Evolutionary conservation across 2,113 vertebrate species (phyloP), one percentile per base, ranked within the genome.

Genomic region (Prunella fulvescens): DNA sequence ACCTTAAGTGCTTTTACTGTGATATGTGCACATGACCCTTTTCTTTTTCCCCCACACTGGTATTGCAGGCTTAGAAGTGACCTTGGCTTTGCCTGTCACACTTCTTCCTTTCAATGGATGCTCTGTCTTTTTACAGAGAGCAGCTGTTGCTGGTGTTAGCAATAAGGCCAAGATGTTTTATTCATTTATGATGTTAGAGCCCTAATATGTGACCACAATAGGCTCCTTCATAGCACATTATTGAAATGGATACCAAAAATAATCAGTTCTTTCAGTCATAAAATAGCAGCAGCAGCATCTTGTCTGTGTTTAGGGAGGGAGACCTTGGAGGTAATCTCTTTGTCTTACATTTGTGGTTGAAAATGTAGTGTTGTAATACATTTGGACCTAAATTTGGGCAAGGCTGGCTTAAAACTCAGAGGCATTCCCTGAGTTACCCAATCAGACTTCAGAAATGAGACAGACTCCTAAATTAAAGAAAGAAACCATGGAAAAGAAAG

Each of bases 81-180:
- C 67, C 56, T 71, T 78, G 77, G 24, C 64, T 80, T 86, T 8
- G 35, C 65, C 64, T 90, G 71, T 88, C 54, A 6, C 56, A 86
- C 69, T 18, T 58, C 35, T 40, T 31, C 1, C 1, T 87, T 66
- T 90, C 88, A 95, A 78, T 92, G 74, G 72, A 53, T 53, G 44
- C 72, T 96, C 51, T 96, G 86, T 93, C 60, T 80, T 67, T 44
- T 48, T 51, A 83, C 83, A 91, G 86, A 81, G 60, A 70, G 82
- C 57, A 85, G 47, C 94, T 91, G 80, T 74, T 92, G 44, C 76
- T 93, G 78, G 35, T 81, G 18, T 78, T 53, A 84, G 77, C 81
- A 86, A 42, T 90, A 88, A 92, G 72, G 51, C 64, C 42, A 74
- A 83, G 83, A 89, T 91, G 85, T 95, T 95, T 96, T 83, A 93